Evolutionary conservation across 2,888 invertebrate species (phyloP).

Genomic region (Magallana nippona): DNA sequence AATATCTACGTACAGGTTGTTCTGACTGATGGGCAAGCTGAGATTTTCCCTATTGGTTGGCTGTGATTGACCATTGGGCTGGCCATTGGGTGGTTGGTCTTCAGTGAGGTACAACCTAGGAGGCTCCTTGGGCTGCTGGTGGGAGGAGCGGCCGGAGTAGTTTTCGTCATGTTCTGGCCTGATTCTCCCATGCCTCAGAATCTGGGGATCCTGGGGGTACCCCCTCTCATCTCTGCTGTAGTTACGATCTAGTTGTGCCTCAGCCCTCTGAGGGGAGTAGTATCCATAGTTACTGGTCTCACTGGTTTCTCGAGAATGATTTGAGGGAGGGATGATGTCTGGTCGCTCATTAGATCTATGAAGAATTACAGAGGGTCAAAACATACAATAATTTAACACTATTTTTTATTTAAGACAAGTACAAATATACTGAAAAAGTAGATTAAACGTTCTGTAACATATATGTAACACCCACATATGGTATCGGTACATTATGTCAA

Average conservation of each 20-base stretch:
- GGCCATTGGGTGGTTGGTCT: constrained; percentile 30
- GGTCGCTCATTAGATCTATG: constrained; percentile 34
- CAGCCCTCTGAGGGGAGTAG: constrained; percentile 43
- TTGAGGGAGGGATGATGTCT: constrained; percentile 23
- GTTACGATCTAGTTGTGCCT: constrained; percentile 26
- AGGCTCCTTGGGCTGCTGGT: constrained; percentile 49
- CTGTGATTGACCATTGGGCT: constrained; percentile 37
- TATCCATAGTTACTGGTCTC: constrained; percentile 44
- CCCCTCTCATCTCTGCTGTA: constrained; percentile 25
- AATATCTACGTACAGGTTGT: constrained; percentile 55
- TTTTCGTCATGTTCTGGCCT: constrained; percentile 46
- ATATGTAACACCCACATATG: too few species aligned
- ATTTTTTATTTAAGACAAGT: too few species aligned
- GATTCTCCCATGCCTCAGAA: neutral
- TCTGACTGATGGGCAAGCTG: constrained; percentile 41
- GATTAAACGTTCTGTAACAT: too few species aligned
- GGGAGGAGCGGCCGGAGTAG: constrained; percentile 38
- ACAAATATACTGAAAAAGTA: too few species aligned
- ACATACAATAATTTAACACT: neutral
- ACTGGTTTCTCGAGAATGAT: constrained; percentile 43
- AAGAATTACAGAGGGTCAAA: neutral
- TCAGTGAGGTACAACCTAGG: constrained; percentile 36
- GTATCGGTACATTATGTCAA: too few species aligned
- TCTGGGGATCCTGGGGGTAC: constrained; percentile 19
- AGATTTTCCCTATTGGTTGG: constrained; percentile 48